Base-by-base conservation (phyloP, 1,140 invertebrate genomes). In the Leguminivora glycinivorella region DNA sequence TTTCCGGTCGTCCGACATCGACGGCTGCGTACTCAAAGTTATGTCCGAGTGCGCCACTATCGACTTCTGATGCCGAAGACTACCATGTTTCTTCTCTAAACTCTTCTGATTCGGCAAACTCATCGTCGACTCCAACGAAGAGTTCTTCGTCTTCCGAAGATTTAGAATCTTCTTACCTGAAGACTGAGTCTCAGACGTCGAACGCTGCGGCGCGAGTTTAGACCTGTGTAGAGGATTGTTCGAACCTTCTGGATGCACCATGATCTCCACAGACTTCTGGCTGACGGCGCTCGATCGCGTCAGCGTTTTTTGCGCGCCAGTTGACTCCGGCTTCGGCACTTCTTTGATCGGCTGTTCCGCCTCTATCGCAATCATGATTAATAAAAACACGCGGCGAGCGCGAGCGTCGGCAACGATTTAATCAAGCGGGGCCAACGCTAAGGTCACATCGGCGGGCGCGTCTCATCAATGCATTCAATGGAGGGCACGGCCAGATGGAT, bases 1-100 rank as follows among this genome's bases (percentile, higher is more conserved):
- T 77, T 96, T 95, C 74, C 95, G 92, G 75, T 96, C 95, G 75
- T 94, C 94, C 14, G 94, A 93, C 70, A 94, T 94, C 10, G 94
- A 92, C 73, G 92, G 92, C 76, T 93, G 91, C 38, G 87, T 88
- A 75, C 83, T 88, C 58, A 92, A 76, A 14, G 92, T 93, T 56
- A 92, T 87, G 69, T 92, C 92, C 7, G 93, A 93, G 71, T 92
- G 89, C 0, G 91, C 90, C 29, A 84, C 86, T 14, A 92, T 84
- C 9, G 91, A 85, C 70, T 92, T 92, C 76, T 92, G 91, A 70
- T 93, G 92, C 58, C 89, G 71, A 10, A 92, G 75, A 19, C 82
- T 82, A 0, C 91, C 89, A 56, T 92, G 91, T 70, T 92, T 92
- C 83, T 92, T 92, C 70, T 92, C 92, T 74, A 92, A 78, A 22